Conservation (phyloP, 2,888 invertebrate species). For the Scaptomyza reducta region DNA sequence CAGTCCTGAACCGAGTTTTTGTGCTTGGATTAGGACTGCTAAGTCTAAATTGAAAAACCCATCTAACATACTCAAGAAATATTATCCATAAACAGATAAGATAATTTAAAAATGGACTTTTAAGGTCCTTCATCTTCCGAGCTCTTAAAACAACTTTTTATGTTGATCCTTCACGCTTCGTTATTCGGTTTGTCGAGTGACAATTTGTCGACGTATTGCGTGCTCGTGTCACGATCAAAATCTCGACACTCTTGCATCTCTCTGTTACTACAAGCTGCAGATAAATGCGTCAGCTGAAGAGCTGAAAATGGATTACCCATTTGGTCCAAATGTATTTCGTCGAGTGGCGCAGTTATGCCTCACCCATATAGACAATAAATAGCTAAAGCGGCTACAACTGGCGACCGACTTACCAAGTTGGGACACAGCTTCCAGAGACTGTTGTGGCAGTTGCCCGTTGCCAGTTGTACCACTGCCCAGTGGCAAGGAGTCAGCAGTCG, state of each 20-base stretch:
- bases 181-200: background rate
- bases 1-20: too few species aligned
- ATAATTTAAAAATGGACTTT: background rate
- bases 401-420: conserved; percentile 64
- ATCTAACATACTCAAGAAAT: too few species aligned
- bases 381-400: conserved; percentile 33
- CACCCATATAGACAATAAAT: conserved; percentile 55
- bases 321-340: conserved; percentile 56
- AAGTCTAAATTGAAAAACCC: too few species aligned
- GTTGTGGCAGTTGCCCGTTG: conserved; percentile 26
- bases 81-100: background rate
- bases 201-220: background rate
- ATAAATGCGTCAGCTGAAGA: conserved; percentile 2
- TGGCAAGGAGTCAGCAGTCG: conserved; percentile 8
- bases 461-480: conserved; percentile 8
- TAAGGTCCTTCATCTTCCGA: too few species aligned
- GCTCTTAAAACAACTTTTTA: too few species aligned
- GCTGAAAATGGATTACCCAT: conserved; percentile 72
- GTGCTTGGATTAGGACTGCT: too few species aligned
- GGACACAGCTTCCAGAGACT: conserved; percentile 51
- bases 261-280: conserved; percentile 2
- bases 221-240: background rate
- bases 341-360: conserved; percentile 44
- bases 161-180: background rate
- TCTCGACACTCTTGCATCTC: background rate